phyloP scores from a whole-genome alignment of 2,888 invertebrate species.

The Margaritifera margaritifera region DNA sequence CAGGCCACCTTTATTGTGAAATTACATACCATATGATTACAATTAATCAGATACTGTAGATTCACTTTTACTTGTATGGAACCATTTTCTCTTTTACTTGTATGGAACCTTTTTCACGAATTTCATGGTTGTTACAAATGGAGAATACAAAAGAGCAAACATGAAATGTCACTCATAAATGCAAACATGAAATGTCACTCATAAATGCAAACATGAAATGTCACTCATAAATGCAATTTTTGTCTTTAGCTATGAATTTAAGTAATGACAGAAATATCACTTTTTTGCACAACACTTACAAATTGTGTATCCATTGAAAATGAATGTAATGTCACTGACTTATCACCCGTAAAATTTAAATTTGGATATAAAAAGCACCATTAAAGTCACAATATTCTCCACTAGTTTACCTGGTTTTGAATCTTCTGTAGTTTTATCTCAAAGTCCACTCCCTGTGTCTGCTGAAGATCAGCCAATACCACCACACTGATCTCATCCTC shows the following conservation, averaged over 20 bases:
- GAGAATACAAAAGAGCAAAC: too few relatives aligned
- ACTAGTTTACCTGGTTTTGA: slow-evolving; percentile 36
- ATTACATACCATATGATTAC: too few relatives aligned
- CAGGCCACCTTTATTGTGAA: too few relatives aligned
- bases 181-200: neutral
- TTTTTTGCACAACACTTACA: neutral
- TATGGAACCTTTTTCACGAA: too few relatives aligned
- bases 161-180: neutral
- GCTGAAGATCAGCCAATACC: slow-evolving; percentile 63
- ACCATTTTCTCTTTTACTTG: too few relatives aligned
- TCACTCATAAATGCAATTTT: neutral
- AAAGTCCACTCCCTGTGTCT: slow-evolving; percentile 60
- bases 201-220: neutral
- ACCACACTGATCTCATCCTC: slow-evolving; percentile 48
- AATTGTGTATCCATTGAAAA: too few relatives aligned
- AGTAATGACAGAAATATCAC: neutral
- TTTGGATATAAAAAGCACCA: neutral
- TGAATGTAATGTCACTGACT: too few relatives aligned
- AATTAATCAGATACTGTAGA: too few relatives aligned
- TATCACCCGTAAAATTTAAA: too few relatives aligned
- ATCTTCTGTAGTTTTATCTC: slow-evolving; percentile 40
- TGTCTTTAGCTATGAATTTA: neutral
- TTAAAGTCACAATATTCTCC: neutral
- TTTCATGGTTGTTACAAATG: too few relatives aligned
- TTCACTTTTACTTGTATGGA: too few relatives aligned